Base-by-base conservation (phyloP, 2,888 invertebrate species). In the Deroplatys truncata region DNA sequence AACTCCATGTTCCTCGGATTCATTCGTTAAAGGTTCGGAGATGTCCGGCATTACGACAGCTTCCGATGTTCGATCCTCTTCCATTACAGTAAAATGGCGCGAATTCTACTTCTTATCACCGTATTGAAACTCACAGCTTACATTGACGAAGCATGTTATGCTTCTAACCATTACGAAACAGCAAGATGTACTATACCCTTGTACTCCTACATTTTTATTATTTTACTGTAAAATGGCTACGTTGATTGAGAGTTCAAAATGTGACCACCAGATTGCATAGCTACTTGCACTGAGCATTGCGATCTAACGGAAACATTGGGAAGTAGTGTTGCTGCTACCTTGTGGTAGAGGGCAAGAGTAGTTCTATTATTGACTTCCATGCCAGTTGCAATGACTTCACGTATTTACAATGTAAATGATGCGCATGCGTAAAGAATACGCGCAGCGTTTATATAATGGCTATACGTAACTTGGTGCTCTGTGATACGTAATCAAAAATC, bases 11-110 rank as follows among this genome's bases (percentile, higher is more conserved):
- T 93, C 93, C 93, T 94, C 94, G 94, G 94, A 92, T 92, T 93
- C 93, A 92, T 93, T 94, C 94, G 94, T 92, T 92, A 93, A 92
- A 92, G 94, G 93, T 94, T 93, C 93, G 94, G 94, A 93, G 93
- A 94, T 94, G 94, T 93, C 94, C 94, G 94, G 93, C 93, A 94
- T 92, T 92, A 94, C 94, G 91, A 91, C 91, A 88, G 91, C 89
- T 93, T 93, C 94, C 94, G 94, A 94, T 93, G 93, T 93, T 93
- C 93, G 93, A 92, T 92, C 92, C 92, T 93, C 93, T 92, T 93
- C 93, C 93, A 93, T 93, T 89, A 88, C 89, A 85, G 89, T 83
- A 84, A 56, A 89, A 88, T 89, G 90, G 90, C 90, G 90, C 90
- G 90, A 90, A 90, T 86, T 29, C 43, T 72, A 85, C 49, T 84